Evolutionary conservation across 2,797 vertebrate genomes (phyloP).

Genomic region (Pachyuromys duprasi): DNA sequence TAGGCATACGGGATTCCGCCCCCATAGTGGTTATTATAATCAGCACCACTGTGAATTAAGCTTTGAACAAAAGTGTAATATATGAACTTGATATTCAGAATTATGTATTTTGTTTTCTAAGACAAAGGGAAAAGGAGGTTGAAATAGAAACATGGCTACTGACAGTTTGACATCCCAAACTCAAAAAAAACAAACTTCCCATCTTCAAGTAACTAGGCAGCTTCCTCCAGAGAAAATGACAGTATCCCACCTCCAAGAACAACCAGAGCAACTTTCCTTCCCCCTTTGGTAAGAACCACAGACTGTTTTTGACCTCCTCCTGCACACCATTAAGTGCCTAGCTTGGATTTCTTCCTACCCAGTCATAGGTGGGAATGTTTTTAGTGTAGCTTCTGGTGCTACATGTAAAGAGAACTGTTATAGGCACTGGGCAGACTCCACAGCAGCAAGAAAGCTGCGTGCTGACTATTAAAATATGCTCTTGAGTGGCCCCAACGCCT

Average conservation of each 20-base stretch:
- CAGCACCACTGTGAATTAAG: conserved; percentile 83
- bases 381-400: background rate
- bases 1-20: conserved; percentile 67
- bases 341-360: background rate
- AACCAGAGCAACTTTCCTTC: conserved; percentile 75
- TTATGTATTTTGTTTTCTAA: conserved; percentile 42
- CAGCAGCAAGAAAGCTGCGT: conserved; percentile 65
- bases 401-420: background rate
- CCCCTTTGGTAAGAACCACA: conserved; percentile 9
- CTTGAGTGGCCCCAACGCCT: conserved; percentile 40
- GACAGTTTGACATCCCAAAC: background rate
- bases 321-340: background rate
- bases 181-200: background rate
- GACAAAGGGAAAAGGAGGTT: conserved; percentile 43
- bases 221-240: conserved; percentile 38
- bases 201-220: conserved; percentile 54
- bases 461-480: conserved; percentile 29
- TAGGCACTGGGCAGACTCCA: background rate
- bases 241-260: conserved; percentile 80
- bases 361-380: background rate
- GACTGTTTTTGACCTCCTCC: background rate
- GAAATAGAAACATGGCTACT: conserved; percentile 31
- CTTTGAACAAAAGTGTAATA: conserved; percentile 66
- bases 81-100: conserved; percentile 58
- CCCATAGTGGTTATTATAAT: conserved; percentile 83